phyloP scores from a whole-genome alignment of 1,140 invertebrate genomes.

The Tachypleus tridentatus region DNA sequence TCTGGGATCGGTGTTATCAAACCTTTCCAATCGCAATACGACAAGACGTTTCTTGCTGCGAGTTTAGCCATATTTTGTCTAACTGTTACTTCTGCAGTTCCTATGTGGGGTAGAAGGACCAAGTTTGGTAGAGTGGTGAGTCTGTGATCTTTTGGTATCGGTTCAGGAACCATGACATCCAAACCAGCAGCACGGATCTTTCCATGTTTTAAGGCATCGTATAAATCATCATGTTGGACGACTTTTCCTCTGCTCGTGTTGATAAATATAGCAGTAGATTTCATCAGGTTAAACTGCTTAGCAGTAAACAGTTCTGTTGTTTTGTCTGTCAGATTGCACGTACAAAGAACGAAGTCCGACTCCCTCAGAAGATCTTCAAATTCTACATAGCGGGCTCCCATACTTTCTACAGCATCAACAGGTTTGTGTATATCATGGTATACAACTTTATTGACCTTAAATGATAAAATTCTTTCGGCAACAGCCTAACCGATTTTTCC shows the following conservation, averaged over 20 bases:
- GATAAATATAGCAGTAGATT: conserved; percentile 57
- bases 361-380: conserved; percentile 53
- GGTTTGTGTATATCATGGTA: conserved; percentile 26
- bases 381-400: conserved; percentile 50
- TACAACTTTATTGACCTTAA: conserved; percentile 27
- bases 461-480: conserved; percentile 31
- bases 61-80: conserved; percentile 67
- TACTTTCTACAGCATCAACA: conserved; percentile 35
- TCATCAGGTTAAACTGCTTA: conserved; percentile 64
- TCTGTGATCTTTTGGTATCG: conserved; percentile 62
- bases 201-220: conserved; percentile 55
- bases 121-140: conserved; percentile 59
- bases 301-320: conserved; percentile 62
- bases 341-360: conserved; percentile 69
- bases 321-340: conserved; percentile 54
- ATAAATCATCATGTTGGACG: conserved; percentile 63
- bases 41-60: conserved; percentile 74
- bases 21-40: conserved; percentile 52
- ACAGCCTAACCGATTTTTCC: conserved; percentile 28
- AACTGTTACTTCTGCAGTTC: conserved; percentile 71
- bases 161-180: conserved; percentile 63
- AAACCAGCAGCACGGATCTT: conserved; percentile 75
- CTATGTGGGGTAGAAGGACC: conserved; percentile 72
- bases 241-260: conserved; percentile 52
- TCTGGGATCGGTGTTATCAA: conserved; percentile 24